Evolutionary conservation across 2,797 vertebrate species (phyloP).

Genomic region (Calcarius lapponicus): DNA sequence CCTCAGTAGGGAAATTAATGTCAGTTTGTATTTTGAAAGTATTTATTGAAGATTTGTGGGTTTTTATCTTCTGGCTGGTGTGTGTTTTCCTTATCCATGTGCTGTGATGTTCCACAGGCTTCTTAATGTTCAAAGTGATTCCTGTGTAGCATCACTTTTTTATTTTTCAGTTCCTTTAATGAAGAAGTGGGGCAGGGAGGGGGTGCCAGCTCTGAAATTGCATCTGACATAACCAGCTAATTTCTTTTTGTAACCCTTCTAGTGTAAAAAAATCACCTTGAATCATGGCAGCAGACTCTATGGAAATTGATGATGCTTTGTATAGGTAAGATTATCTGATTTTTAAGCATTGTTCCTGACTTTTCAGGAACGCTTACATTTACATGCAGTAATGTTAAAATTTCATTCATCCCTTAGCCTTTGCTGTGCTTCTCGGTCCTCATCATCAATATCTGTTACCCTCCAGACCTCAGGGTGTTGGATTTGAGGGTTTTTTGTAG

Average conservation of each 20-base stretch:
- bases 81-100: background rate
- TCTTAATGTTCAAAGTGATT: background rate
- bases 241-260: slow-evolving; percentile 13
- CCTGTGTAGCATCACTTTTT: background rate
- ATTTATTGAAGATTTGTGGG: background rate
- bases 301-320: slow-evolving; percentile 97
- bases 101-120: background rate
- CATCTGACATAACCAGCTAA: background rate
- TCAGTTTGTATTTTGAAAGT: background rate
- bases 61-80: background rate
- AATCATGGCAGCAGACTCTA: slow-evolving; percentile 88
- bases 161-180: background rate
- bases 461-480: background rate
- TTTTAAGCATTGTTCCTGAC: background rate
- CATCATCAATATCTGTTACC: background rate
- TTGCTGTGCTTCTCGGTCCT: background rate
- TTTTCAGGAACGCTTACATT: background rate
- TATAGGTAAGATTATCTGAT: slow-evolving; percentile 83
- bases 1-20: background rate
- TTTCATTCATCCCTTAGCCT: background rate
- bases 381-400: background rate
- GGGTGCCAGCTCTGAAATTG: background rate
- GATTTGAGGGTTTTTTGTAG: background rate
- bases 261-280: slow-evolving; percentile 26
- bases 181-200: background rate